A percentile compares a stretch with the other conserved stretches of the same genome.
phyloP scores from a whole-genome alignment of 2,888 invertebrate genomes.

The Gymnosoma rotundatum region DNA sequence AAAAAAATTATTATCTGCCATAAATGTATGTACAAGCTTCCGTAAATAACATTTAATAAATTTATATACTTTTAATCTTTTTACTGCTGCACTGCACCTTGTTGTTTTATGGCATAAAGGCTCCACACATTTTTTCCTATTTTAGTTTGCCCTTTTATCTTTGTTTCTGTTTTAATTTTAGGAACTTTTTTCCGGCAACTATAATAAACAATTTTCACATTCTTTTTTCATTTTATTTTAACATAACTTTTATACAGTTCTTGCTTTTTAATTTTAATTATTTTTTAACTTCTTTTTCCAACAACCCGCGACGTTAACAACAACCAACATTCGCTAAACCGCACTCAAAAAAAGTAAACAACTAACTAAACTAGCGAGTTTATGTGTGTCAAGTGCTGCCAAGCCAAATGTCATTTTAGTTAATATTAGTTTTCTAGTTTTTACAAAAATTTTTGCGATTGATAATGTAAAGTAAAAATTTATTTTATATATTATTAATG shows the following conservation, averaged over 20 bases:
- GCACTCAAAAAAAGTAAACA: slow-evolving; percentile 62
- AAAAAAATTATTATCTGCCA: neutral
- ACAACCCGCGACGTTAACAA: slow-evolving; percentile 60
- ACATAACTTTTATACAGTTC: neutral
- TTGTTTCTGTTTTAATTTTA: slow-evolving; percentile 39
- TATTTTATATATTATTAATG: too few species aligned
- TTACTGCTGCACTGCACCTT: neutral
- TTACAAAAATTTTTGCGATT: neutral
- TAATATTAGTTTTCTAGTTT: neutral
- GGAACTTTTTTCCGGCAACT: slow-evolving; percentile 54
- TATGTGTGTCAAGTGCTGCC: slow-evolving; percentile 21
- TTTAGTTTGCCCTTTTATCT: slow-evolving; percentile 2
- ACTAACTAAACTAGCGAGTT: slow-evolving; percentile 56
- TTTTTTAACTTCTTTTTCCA: slow-evolving; percentile 52
- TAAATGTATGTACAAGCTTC: neutral
- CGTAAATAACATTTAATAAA: neutral
- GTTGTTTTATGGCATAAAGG: neutral
- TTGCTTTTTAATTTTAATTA: slow-evolving; percentile 26
- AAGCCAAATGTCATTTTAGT: neutral
- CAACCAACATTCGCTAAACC: slow-evolving; percentile 50
- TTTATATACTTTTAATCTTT: slow-evolving; percentile 1
- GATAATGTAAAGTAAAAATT: too few species aligned
- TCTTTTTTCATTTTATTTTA: slow-evolving; percentile 12
- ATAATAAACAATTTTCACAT: neutral
- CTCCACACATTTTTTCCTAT: slow-evolving; percentile 16